Evolutionary conservation across 2,888 invertebrate species (phyloP), one percentile per base, ranked within the genome.

Genomic region (Limnephilus auricula): DNA sequence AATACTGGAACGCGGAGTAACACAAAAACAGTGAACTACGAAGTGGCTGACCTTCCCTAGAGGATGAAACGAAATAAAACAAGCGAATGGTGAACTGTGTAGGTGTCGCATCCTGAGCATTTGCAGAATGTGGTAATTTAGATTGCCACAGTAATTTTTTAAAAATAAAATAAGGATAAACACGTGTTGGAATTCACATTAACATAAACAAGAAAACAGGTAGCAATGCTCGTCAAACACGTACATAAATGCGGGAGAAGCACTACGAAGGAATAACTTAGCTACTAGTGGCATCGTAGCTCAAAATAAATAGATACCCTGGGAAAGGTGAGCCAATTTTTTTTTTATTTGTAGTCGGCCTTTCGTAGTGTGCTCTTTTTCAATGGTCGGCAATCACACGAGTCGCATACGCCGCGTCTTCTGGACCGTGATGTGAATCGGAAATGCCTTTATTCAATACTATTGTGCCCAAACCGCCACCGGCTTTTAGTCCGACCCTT

Each of bases 381-480:
- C 65, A 2, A 65, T n/a, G 65, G 80, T 80, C 32, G 80, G 31
- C 30, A 80, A 80, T 32, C 80, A 80, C 30, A 32, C 32, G 37
- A 32, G 31, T 83, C 83, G 37, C 34, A 83, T 83, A 37, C 83
- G 83, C 37, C 32, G 80, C 80, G 80, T 25, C 83, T 83, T 37
- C 30, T 40, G 89, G 80, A 87, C 83, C 92, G 92, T 92, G 92
- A 89, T 84, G 79, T 84, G 92, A 92, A 92, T 92, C 91, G 90
- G 92, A 92, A 92, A 91, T 92, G 83, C 91, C 89, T 92, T 92
- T 92, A 92, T 92, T 91, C 91, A 91, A 92, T 92, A 90, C 82
- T 82, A 92, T 92, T 92, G 92, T 91, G 88, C 80, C 85, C 45
- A 90, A 84, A 90, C 32, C 84, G 89, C 89, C 45, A 79, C 31